Evolutionary conservation across 2,888 invertebrate species (phyloP), one percentile per base, ranked within the genome.

Genomic region (Rhimphoctona megacephalus): DNA sequence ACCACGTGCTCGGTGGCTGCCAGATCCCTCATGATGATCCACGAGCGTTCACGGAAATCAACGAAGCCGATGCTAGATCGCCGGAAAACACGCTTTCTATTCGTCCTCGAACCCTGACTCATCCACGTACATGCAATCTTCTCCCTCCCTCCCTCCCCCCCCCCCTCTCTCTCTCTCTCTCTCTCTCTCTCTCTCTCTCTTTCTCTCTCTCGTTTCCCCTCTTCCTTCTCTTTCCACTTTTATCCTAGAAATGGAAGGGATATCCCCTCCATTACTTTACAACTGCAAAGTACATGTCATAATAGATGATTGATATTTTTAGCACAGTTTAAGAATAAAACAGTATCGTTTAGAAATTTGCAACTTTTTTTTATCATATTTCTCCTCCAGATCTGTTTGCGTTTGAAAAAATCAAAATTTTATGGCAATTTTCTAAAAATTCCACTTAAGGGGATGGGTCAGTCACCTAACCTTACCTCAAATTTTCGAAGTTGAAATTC

Each of bases 1-100:
- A 82, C 91, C 93, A 93, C 93, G 93, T 93, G 93, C 91, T 91
- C 87, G 82, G 74, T 90, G 90, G 77, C 89, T 92, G 90, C 79
- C 87, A 72, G 69, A 74, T 54, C 52, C 79, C 52, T 77, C 66
- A 70, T 79, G 85, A 77, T 19, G 25, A 64, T 54, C n/a, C 66
- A 76, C 88, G 88, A 80, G 49, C 57, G 9, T 11, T 36, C 7
- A 61, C 87, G 85, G 57, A 73, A n/a, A 46, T 36, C 25, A 54
- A 17, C 84, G 83, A 79, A 64, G 25, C 11, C 36, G 70, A 57
- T 30, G 43, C 57, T 14, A 39, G 46, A 74, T 81, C 70, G 79
- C n/a, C 52, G 70, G 64, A 64, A 73, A 64, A 43, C 57, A 67
- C 54, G 49, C 80, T 83, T 67, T n/a, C n/a, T n/a, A n/a, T n/a